Conservation (phyloP, 2,888 invertebrate genomes). For the Nasonia oneida region DNA sequence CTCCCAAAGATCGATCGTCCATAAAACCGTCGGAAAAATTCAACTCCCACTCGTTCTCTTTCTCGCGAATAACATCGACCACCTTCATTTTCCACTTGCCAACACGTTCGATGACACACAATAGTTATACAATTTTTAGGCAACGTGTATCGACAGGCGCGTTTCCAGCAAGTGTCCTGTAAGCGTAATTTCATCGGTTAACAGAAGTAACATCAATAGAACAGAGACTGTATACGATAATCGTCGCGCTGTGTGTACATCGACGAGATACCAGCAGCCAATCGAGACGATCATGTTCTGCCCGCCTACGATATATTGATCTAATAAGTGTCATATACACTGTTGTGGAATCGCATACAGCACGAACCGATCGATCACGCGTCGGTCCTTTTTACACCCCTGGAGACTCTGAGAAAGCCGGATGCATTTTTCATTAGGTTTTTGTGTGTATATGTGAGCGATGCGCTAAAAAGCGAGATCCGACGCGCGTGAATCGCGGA, state of each 20-base stretch:
- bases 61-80: too few species aligned
- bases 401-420: not conserved
- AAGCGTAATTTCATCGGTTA: slow-evolving; percentile 13
- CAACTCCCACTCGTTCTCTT: not conserved
- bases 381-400: not conserved
- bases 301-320: slow-evolving; percentile 26
- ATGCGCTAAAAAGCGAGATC: slow-evolving; percentile 34
- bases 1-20: slow-evolving; percentile 1
- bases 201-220: not conserved
- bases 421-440: slow-evolving; percentile 49
- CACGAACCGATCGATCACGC: not conserved
- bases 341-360: slow-evolving; percentile 6
- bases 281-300: not conserved
- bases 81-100: not conserved
- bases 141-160: not conserved
- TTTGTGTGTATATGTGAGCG: not conserved
- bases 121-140: not conserved
- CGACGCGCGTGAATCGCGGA: slow-evolving; percentile 25
- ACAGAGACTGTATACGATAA: slow-evolving; percentile 13
- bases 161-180: not conserved
- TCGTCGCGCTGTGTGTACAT: slow-evolving; percentile 8
- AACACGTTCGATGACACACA: not conserved
- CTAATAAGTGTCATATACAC: slow-evolving; percentile 40
- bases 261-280: not conserved
- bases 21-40: not conserved